phyloP scores from a whole-genome alignment of 2,888 invertebrate genomes.

The Andrena camellia region DNA sequence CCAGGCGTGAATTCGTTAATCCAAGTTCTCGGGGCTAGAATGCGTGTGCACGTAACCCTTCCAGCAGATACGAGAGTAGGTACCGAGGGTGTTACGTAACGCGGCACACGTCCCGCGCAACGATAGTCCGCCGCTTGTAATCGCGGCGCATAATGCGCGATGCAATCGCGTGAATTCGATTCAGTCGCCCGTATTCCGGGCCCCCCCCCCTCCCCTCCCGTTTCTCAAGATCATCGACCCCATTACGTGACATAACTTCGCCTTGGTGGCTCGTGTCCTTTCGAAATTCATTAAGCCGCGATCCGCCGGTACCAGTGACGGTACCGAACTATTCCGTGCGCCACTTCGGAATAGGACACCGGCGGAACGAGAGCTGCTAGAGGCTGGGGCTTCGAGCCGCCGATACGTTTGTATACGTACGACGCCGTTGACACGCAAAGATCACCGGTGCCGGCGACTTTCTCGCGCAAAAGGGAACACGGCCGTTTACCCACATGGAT shows the following conservation, averaged over 20 bases:
- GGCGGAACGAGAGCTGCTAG: not conserved
- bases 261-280: conserved; percentile 33
- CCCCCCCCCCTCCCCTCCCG: no score
- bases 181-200: conserved; percentile 26
- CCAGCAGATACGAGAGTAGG: conserved; percentile 41
- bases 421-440: conserved; percentile 57
- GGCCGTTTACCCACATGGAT: conserved; percentile 65
- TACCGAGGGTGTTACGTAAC: conserved; percentile 56
- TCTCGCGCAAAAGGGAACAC: conserved; percentile 66
- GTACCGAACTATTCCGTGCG: not conserved
- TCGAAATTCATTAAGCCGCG: conserved; percentile 23
- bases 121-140: conserved; percentile 47
- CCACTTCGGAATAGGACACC: not conserved
- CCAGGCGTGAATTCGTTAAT: conserved; percentile 71
- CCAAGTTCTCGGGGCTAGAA: conserved; percentile 52
- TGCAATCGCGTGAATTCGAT: conserved; percentile 62
- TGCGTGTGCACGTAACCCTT: conserved; percentile 41
- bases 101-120: conserved; percentile 24
- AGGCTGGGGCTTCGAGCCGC: conserved; percentile 16
- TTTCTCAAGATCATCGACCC: conserved; percentile 68
- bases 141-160: conserved; percentile 45
- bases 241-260: conserved; percentile 55
- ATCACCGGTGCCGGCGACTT: conserved; percentile 53
- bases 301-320: not conserved
- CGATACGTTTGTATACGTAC: conserved; percentile 9